A percentile compares a stretch with the other conserved stretches of the same genome.
phyloP scores from a whole-genome alignment of 2,797 vertebrate species.

The Tinamus major region DNA sequence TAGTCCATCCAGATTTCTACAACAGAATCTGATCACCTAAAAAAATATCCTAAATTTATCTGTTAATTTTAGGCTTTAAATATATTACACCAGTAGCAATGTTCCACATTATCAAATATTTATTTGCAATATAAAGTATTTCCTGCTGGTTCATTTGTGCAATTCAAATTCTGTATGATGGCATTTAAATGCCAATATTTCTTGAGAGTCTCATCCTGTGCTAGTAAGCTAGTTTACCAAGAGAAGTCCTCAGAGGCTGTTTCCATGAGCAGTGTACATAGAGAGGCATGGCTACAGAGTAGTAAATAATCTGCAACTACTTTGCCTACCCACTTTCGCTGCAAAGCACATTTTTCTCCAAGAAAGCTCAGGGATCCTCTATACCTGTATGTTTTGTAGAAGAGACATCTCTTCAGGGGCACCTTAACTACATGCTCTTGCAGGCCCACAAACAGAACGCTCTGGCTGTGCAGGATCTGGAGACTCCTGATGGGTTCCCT shows the following conservation, averaged over 20 bases:
- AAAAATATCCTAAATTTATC: neutral
- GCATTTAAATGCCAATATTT: neutral
- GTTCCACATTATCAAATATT: neutral
- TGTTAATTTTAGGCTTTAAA: neutral
- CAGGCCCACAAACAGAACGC: conserved; percentile 93
- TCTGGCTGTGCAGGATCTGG: conserved; percentile 93
- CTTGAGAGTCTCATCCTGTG: neutral
- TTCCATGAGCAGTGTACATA: neutral
- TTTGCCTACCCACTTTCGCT: neutral
- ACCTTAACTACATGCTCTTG: conserved; percentile 93
- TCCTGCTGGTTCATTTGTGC: neutral
- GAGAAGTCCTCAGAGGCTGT: neutral
- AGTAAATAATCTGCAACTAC: neutral
- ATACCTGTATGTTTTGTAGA: conserved; percentile 92
- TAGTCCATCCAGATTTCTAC: neutral
- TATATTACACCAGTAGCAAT: neutral
- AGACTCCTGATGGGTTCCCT: conserved; percentile 90
- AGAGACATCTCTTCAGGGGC: conserved; percentile 93
- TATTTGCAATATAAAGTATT: neutral
- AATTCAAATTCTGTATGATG: neutral
- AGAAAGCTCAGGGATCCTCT: neutral
- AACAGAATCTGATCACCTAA: neutral
- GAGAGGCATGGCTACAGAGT: neutral
- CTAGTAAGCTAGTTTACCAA: neutral
- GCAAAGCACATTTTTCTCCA: neutral